Conservation (phyloP, 2,113 vertebrate species). For the Todiramphus saurophagus region DNA sequence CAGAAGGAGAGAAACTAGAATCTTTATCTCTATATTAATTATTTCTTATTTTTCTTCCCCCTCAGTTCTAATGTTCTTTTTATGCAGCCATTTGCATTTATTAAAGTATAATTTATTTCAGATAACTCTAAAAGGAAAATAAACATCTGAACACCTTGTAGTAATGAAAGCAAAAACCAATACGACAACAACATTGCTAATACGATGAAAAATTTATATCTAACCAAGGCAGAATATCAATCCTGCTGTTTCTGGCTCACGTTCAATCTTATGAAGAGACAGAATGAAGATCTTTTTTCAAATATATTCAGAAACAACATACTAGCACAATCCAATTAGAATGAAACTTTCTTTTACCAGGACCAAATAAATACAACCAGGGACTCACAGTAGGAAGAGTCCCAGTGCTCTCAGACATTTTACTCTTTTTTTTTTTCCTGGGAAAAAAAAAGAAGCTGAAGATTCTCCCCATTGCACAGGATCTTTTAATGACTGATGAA, state of each 20-base stretch:
- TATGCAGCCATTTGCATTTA: neutral
- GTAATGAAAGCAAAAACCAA: constrained; percentile 21
- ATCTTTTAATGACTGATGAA: neutral
- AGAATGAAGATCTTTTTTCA: neutral
- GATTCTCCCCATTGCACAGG: neutral
- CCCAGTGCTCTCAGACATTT: neutral
- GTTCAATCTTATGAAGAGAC: neutral
- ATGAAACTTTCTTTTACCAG: neutral
- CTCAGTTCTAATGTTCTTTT: neutral
- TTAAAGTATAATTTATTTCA: constrained; percentile 21
- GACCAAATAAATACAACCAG: neutral
- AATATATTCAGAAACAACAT: neutral
- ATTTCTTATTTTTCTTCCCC: neutral
- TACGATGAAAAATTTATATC: constrained; percentile 29
- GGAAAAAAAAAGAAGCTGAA: neutral
- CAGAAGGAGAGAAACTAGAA: neutral
- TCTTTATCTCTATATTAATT: neutral
- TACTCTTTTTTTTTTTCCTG: neutral
- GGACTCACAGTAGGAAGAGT: neutral
- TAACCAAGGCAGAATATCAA: constrained; percentile 35
- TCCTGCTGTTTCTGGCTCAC: constrained; percentile 21
- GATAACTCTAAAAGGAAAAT: constrained; percentile 23
- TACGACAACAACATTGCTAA: constrained; percentile 37
- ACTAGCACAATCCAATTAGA: neutral
- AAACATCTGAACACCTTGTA: constrained; percentile 14